Conservation (phyloP, 2,888 invertebrate species). For the Heterodera filipjevi region DNA sequence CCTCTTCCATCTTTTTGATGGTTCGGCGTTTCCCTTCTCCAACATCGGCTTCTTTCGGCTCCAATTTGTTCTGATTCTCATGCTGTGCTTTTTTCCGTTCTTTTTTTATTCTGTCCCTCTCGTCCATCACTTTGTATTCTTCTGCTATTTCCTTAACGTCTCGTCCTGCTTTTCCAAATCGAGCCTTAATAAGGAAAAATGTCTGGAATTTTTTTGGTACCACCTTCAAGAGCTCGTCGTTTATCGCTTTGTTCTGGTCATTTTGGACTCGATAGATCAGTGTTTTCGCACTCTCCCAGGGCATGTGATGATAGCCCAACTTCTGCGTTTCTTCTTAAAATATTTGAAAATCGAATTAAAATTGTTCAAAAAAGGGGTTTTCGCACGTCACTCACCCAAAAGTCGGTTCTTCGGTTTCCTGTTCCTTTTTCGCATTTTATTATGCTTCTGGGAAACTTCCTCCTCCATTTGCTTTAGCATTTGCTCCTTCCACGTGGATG, state of each 20-base stretch:
- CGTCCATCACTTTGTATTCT: constrained; percentile 41
- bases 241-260: constrained; percentile 7
- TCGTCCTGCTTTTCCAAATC: constrained; percentile 39
- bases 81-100: constrained; percentile 32
- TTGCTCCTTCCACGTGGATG: constrained; percentile 16
- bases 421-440: constrained; percentile 1
- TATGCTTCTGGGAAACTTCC: not conserved
- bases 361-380: not conserved
- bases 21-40: not conserved
- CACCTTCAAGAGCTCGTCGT: constrained; percentile 30
- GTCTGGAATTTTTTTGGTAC: not conserved
- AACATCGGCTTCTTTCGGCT: constrained; percentile 33
- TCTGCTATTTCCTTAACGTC: constrained; percentile 43
- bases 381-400: constrained; percentile 1
- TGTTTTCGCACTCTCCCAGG: constrained; percentile 18
- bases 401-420: constrained; percentile 21
- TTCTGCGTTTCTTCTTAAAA: constrained; percentile 31
- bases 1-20: constrained; percentile 7
- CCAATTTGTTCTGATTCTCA: constrained; percentile 36
- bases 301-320: constrained; percentile 27
- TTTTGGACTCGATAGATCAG: constrained; percentile 16
- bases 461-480: constrained; percentile 1
- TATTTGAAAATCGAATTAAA: no score
- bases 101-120: constrained; percentile 36
- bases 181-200: constrained; percentile 32